These are phyloP conservation scores for Bufo bufo DNA, from an alignment of 2,113 vertebrate species.

Conservation along the genomic window DNA sequence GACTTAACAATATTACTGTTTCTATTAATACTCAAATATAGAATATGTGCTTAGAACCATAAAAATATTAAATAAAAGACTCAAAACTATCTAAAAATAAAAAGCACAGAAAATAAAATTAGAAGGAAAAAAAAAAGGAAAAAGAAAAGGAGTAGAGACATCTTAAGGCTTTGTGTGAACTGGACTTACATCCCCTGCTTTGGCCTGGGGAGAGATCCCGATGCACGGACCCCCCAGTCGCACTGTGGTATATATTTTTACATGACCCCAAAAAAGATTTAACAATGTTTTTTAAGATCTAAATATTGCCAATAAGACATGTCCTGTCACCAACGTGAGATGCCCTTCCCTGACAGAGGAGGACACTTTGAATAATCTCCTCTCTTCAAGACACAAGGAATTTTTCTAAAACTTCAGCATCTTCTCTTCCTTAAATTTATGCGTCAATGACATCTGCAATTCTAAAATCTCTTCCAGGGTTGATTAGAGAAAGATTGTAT, in stretches of 20 bases:
- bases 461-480: constrained; percentile 6
- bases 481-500: constrained; percentile 40
- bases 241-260: not conserved
- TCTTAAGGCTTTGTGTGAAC: not conserved
- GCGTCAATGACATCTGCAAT: constrained; percentile 36
- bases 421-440: constrained; percentile 22
- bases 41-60: too few relatives aligned
- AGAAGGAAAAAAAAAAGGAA: not conserved
- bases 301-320: constrained; percentile 5
- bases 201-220: not conserved
- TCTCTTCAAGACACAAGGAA: not conserved
- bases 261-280: not conserved
- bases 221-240: not conserved
- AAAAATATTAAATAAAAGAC: too few relatives aligned
- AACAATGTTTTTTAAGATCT: not conserved
- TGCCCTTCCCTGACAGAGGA: constrained; percentile 25
- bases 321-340: not conserved
- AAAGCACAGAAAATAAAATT: too few relatives aligned
- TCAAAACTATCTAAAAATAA: too few relatives aligned
- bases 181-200: not conserved
- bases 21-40: too few relatives aligned
- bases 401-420: constrained; percentile 11
- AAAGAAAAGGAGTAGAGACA: not conserved
- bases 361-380: constrained; percentile 7
- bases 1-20: too few relatives aligned